A percentile compares a stretch with the other conserved stretches of the same genome.
Evolutionary conservation across 2,113 vertebrate genomes (phyloP).

Genomic region (Caracal caracal): DNA sequence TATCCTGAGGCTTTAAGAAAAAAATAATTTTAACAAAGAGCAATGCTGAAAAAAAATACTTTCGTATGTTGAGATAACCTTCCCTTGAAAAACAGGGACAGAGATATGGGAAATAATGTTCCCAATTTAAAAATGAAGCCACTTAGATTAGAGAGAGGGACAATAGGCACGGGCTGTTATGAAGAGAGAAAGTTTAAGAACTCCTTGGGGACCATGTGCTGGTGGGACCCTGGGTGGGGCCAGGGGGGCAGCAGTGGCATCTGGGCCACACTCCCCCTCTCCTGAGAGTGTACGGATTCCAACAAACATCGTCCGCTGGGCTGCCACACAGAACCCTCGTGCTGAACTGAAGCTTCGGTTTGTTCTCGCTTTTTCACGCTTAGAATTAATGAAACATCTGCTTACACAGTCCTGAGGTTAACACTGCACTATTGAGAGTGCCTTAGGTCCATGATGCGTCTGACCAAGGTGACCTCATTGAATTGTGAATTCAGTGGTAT

Average conservation of each 20-base stretch:
- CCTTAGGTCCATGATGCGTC: accelerated
- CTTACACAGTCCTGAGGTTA: neutral
- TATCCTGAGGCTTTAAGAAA: neutral
- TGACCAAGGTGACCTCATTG: neutral
- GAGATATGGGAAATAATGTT: neutral
- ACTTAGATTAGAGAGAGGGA: neutral
- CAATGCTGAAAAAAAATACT: neutral
- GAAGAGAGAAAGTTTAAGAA: neutral
- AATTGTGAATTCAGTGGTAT: neutral
- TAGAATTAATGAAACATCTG: neutral
- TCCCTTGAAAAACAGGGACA: neutral
- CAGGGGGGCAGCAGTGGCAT: accelerated
- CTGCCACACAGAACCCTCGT: neutral
- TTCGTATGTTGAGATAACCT: neutral
- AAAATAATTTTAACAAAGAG: neutral
- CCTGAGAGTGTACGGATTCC: accelerated
- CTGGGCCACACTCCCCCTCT: accelerated
- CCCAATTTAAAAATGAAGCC: neutral
- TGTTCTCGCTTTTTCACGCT: neutral
- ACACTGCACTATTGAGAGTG: neutral
- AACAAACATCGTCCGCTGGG: neutral
- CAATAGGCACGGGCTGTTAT: accelerated
- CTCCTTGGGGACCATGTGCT: accelerated
- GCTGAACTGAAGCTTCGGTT: neutral
- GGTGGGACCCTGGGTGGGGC: accelerated